A percentile compares a stretch with the other conserved stretches of the same genome.
Evolutionary conservation across 2,797 vertebrate genomes (phyloP).

Genomic region (Spizella passerina): DNA sequence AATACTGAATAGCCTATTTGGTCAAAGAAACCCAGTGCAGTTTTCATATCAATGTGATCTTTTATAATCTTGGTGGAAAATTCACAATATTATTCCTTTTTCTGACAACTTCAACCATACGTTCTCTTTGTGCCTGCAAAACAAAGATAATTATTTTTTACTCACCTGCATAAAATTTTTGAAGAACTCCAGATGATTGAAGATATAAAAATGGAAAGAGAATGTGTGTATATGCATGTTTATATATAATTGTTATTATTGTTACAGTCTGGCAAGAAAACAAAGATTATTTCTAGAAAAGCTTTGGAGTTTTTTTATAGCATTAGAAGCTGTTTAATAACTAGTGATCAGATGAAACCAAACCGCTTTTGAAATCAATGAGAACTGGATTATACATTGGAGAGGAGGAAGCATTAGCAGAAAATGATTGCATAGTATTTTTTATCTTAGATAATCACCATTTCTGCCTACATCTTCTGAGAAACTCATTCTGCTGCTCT

Average conservation of each 20-base stretch:
- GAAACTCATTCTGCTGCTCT: background rate
- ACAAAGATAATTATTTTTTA: constrained; percentile 46
- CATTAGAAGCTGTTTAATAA: constrained; percentile 33
- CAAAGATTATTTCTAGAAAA: constrained; percentile 19
- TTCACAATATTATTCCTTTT: background rate
- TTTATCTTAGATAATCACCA: background rate
- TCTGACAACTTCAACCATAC: background rate
- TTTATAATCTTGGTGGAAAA: background rate
- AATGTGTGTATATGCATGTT: background rate
- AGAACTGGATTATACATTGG: constrained; percentile 12
- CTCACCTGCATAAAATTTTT: constrained; percentile 49
- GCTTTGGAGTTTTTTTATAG: background rate
- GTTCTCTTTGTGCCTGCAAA: background rate
- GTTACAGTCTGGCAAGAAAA: constrained; percentile 38
- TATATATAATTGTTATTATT: constrained; percentile 38
- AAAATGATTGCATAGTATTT: constrained; percentile 16
- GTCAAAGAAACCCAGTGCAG: background rate
- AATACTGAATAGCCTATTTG: background rate
- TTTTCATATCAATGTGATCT: background rate
- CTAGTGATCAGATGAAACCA: constrained; percentile 20
- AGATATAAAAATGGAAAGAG: constrained; percentile 34
- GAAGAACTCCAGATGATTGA: constrained; percentile 44
- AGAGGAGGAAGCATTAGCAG: background rate
- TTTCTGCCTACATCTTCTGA: background rate
- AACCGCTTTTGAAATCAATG: constrained; percentile 37